Percentiles rank a stretch among this genome's conserved stretches.
Conservation (phyloP, 2,888 invertebrate species). For the Brachyopa scutellaris region DNA sequence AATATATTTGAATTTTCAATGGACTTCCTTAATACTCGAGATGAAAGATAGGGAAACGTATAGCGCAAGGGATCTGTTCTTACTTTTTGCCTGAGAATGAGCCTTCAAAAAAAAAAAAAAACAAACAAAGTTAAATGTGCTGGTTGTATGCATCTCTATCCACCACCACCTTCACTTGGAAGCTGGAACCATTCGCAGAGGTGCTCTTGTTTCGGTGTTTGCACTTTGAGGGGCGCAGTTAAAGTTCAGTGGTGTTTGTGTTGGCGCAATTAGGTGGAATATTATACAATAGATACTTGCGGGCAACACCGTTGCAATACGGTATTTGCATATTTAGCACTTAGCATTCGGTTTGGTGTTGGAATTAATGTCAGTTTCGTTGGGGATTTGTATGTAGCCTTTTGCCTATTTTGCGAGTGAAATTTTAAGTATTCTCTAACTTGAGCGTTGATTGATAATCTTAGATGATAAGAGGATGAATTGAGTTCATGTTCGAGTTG, state of each 20-base stretch:
- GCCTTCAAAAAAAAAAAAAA: constrained; percentile 38
- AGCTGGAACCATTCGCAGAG: constrained; percentile 4
- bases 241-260: constrained; percentile 63
- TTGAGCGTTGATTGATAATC: constrained; percentile 65
- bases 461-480: constrained; percentile 43
- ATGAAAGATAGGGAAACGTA: constrained; percentile 65
- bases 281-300: constrained; percentile 71
- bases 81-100: constrained; percentile 31
- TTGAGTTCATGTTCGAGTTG: too few relatives aligned
- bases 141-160: constrained; percentile 54
- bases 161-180: constrained; percentile 59
- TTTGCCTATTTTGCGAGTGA: constrained; percentile 1
- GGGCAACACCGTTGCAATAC: constrained; percentile 65
- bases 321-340: constrained; percentile 65
- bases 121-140: background rate
- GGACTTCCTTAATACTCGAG: constrained; percentile 72
- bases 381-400: constrained; percentile 28
- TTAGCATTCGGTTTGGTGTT: constrained; percentile 42
- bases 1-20: constrained; percentile 73
- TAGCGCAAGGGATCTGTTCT: constrained; percentile 44
- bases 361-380: constrained; percentile 64
- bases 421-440: constrained; percentile 20
- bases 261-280: constrained; percentile 64
- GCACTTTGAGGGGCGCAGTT: constrained; percentile 36
- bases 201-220: constrained; percentile 64